Evolutionary conservation across 2,113 vertebrate species (phyloP).

Genomic region (Cyphomyrus discorhynchus): DNA sequence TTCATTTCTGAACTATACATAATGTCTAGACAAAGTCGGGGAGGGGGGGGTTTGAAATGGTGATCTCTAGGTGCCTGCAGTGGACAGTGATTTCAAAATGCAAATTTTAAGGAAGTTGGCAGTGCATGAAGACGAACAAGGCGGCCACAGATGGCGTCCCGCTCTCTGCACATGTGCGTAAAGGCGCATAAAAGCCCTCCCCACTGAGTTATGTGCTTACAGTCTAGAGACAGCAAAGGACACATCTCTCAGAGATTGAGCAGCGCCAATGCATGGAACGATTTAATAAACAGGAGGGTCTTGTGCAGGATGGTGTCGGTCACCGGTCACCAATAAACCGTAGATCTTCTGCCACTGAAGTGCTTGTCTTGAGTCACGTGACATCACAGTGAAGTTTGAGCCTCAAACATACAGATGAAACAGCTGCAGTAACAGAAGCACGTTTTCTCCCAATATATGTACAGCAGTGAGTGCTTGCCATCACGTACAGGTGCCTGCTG

Average conservation of each 20-base stretch:
- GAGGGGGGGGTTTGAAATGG: not conserved
- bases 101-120: conserved; percentile 10
- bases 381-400: not conserved
- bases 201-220: not conserved
- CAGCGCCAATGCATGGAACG: not conserved
- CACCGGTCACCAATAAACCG: not conserved
- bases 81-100: conserved; percentile 8
- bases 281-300: not conserved
- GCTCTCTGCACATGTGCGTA: not conserved
- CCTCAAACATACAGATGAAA: not conserved
- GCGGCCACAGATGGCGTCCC: conserved; percentile 1
- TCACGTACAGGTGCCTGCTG: not conserved
- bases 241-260: not conserved
- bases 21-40: not conserved
- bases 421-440: not conserved
- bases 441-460: not conserved
- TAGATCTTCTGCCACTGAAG: not conserved
- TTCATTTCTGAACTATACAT: not conserved
- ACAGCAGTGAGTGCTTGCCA: not conserved
- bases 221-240: conserved; percentile 9
- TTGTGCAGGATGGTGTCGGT: not conserved
- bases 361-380: not conserved
- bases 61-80: not conserved
- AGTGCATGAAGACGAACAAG: conserved; percentile 8
- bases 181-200: not conserved